Evolutionary conservation across 2,888 invertebrate species (phyloP).

Genomic region (Elmis aenea): DNA sequence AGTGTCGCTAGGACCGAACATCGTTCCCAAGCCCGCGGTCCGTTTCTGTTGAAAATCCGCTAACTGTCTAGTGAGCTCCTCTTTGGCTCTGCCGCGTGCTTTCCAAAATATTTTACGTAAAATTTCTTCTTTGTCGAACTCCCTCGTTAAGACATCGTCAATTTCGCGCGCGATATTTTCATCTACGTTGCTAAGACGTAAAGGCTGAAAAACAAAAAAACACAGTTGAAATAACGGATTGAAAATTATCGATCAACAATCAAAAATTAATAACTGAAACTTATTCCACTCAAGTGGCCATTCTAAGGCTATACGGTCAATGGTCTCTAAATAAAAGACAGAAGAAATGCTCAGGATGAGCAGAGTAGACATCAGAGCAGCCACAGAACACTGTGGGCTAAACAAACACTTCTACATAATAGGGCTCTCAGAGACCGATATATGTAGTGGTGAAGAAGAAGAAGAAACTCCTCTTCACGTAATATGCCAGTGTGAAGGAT

Average conservation of each 20-base stretch:
- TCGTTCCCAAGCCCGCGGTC: constrained; percentile 80
- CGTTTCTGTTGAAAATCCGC: constrained; percentile 80
- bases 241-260: constrained; percentile 1
- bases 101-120: constrained; percentile 85
- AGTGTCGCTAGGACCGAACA: constrained; percentile 83
- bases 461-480: no score
- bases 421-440: no score
- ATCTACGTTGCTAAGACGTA: constrained; percentile 73
- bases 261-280: background rate
- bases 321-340: no score
- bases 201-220: constrained; percentile 63
- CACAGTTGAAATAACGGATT: no score
- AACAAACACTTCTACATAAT: no score
- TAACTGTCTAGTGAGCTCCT: constrained; percentile 74
- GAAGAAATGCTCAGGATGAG: no score
- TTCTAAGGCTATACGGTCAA: no score
- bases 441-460: no score
- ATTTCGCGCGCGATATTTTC: constrained; percentile 87
- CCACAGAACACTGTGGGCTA: no score
- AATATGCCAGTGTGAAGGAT: no score
- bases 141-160: constrained; percentile 77
- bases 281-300: background rate
- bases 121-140: constrained; percentile 85
- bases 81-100: constrained; percentile 77
- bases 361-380: no score